Evolutionary conservation across 2,113 vertebrate genomes (phyloP).

Genomic region (Sciurus niger): DNA sequence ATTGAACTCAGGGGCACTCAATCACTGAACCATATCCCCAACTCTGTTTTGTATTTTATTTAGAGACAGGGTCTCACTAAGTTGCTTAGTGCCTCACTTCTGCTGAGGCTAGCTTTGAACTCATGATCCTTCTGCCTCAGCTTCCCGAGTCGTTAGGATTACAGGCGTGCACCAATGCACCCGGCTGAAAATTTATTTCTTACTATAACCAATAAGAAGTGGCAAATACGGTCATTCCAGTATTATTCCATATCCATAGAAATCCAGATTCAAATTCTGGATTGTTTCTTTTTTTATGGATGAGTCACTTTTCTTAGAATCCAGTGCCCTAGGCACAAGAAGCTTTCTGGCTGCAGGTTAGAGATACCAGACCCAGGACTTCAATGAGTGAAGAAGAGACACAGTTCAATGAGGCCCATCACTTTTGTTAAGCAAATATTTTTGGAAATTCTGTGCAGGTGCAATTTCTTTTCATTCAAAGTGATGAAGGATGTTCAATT

Average conservation of each 20-base stretch:
- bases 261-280: neutral
- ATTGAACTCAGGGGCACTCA: no score
- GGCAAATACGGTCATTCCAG: fast-evolving
- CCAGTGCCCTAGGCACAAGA: neutral
- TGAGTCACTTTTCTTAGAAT: neutral
- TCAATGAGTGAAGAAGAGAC: neutral
- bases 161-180: no score
- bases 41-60: no score
- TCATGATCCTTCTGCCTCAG: no score
- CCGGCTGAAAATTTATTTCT: neutral
- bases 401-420: fast-evolving
- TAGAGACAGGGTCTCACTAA: no score
- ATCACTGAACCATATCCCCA: no score
- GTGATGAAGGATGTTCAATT: neutral
- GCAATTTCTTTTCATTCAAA: neutral
- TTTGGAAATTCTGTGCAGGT: neutral
- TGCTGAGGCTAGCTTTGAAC: no score
- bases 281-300: neutral
- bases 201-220: neutral
- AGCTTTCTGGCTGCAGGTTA: neutral
- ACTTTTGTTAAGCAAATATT: neutral
- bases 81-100: no score
- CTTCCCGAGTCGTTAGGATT: no score
- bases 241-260: neutral
- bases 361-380: neutral